Evolutionary conservation across 64 coral and sea anemone genomes (phyloP).

Genomic region (Anthopleura sola): DNA sequence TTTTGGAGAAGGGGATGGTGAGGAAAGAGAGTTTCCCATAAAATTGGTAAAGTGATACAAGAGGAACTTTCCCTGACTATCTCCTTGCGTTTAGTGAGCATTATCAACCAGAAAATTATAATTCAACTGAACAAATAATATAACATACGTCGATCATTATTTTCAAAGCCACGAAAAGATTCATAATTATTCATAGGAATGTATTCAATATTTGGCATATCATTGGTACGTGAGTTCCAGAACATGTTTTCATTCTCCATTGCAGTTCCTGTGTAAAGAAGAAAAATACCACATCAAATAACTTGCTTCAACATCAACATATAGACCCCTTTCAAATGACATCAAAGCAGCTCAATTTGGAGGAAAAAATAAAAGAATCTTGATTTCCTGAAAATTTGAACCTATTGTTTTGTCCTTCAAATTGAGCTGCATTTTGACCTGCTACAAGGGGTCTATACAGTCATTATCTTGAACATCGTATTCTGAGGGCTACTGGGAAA

Average conservation of each 20-base stretch:
- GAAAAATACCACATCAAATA: neutral
- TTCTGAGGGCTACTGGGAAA: no score
- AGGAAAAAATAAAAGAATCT: no score
- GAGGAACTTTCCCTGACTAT: no score
- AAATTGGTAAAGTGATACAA: no score
- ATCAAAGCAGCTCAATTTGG: no score
- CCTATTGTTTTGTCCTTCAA: no score
- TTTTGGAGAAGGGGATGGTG: no score
- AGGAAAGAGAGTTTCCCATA: no score
- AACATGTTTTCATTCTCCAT: neutral
- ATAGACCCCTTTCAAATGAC: no score
- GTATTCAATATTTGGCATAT: neutral
- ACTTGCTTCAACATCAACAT: neutral
- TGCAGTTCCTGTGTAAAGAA: neutral
- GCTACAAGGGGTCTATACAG: neutral
- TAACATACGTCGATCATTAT: neutral
- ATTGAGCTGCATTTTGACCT: no score
- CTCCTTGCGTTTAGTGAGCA: no score
- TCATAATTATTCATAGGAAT: slow-evolving; percentile 6
- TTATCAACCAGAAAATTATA: neutral
- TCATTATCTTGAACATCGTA: neutral
- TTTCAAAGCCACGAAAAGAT: neutral
- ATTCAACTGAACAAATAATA: neutral
- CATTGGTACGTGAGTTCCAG: neutral
- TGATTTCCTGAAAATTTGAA: no score